phyloP scores from a whole-genome alignment of 1,140 invertebrate species.

The Eriocheir sinensis region DNA sequence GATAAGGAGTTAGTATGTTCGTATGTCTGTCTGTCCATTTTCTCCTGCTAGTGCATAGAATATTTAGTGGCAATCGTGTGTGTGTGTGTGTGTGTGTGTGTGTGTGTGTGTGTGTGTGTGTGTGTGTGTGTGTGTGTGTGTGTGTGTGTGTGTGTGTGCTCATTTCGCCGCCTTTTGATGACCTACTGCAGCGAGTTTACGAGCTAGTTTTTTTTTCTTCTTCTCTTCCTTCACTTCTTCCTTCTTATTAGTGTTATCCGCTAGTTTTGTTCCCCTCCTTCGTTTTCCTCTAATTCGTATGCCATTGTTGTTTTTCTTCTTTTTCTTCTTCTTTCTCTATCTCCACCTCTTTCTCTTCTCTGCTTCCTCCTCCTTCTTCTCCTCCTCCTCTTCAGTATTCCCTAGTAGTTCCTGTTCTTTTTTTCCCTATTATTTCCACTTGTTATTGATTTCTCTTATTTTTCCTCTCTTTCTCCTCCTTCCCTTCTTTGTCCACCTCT shows the following conservation, averaged over 20 bases:
- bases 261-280: neutral
- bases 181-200: too few species aligned
- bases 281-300: too few species aligned
- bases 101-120: conserved; percentile 22
- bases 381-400: neutral
- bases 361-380: neutral
- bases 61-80: neutral
- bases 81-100: conserved; percentile 22
- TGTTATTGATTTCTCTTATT: neutral
- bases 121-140: conserved; percentile 22
- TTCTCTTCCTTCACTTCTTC: neutral
- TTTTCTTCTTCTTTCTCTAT: conserved; percentile 31
- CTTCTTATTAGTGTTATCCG: neutral
- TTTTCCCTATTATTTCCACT: neutral
- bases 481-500: neutral
- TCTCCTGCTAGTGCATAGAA: too few species aligned
- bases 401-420: neutral
- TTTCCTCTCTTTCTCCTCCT: conserved; percentile 1
- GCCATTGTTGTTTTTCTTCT: too few species aligned
- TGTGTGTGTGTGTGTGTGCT: conserved; percentile 22
- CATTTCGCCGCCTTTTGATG: too few species aligned
- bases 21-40: too few species aligned
- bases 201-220: neutral
- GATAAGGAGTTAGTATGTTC: too few species aligned
- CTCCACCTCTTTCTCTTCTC: neutral